These are phyloP conservation scores for Operophtera brumata DNA, from an alignment of 2,888 invertebrate genomes.

Conservation along the genomic window DNA sequence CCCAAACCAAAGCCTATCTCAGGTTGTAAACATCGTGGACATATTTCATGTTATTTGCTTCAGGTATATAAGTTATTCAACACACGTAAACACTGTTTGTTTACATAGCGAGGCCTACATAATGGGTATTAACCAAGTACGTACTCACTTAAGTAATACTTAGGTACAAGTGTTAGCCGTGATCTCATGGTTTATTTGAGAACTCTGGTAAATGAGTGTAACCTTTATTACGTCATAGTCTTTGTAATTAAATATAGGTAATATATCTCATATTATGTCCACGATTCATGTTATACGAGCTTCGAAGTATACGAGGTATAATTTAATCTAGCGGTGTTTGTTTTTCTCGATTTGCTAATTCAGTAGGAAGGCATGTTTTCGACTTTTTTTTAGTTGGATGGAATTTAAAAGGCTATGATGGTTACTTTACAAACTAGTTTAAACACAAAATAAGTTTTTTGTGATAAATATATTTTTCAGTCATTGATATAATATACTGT, in stretches of 20 bases:
- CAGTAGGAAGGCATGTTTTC: too few species aligned
- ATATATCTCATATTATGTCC: not conserved
- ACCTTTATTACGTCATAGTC: constrained; percentile 13
- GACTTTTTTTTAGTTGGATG: too few species aligned
- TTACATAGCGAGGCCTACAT: constrained; percentile 28
- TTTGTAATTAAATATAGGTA: constrained; percentile 6
- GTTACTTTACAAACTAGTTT: too few species aligned
- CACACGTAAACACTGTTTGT: constrained; percentile 31
- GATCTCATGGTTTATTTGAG: constrained; percentile 23
- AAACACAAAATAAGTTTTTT: too few species aligned
- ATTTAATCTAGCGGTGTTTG: too few species aligned
- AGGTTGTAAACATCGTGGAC: not conserved
- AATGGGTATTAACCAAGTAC: constrained; percentile 6
- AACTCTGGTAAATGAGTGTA: constrained; percentile 10
- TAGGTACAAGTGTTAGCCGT: constrained; percentile 9
- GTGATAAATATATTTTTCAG: too few species aligned
- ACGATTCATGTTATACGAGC: too few species aligned
- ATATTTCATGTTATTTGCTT: constrained; percentile 14
- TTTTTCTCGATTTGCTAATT: too few species aligned
- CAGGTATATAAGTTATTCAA: constrained; percentile 22
- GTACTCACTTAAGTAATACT: not conserved
- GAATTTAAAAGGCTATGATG: too few species aligned
- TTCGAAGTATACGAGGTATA: too few species aligned
- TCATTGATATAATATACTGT: too few species aligned
- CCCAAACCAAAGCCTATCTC: constrained; percentile 3